Evolutionary conservation across 2,113 vertebrate genomes (phyloP).

Genomic region (Marcusenius ussheri): DNA sequence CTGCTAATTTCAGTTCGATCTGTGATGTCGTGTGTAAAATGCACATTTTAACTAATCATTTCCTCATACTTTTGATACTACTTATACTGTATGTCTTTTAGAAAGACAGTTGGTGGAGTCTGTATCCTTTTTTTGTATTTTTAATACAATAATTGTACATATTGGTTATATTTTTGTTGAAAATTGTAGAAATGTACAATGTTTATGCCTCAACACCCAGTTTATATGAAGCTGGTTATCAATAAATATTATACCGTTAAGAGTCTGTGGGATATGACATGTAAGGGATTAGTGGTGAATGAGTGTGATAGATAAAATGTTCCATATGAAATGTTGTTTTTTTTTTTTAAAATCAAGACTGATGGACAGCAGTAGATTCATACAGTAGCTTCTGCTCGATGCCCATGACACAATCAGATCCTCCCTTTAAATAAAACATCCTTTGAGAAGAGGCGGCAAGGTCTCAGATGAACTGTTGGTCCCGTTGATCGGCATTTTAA

Average conservation of each 20-base stretch:
- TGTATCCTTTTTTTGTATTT: slow-evolving; percentile 94
- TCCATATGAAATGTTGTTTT: not conserved
- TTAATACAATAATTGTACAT: slow-evolving; percentile 99
- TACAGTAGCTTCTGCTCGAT: not conserved
- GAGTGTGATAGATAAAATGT: not conserved
- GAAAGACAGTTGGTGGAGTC: slow-evolving; percentile 99
- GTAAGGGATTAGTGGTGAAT: not conserved
- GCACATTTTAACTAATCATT: slow-evolving; percentile 97
- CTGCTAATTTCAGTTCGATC: slow-evolving; percentile 86
- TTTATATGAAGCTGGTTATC: slow-evolving; percentile 97
- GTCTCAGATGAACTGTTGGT: not conserved
- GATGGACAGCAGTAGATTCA: not conserved
- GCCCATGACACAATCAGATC: not conserved
- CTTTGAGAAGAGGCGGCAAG: not conserved
- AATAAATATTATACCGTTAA: slow-evolving; percentile 80
- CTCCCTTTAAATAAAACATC: not conserved
- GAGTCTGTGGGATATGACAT: not conserved
- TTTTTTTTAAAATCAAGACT: not conserved
- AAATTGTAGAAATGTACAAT: slow-evolving; percentile 98
- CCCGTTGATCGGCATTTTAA: not conserved
- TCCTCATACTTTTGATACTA: slow-evolving; percentile 95
- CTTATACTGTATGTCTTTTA: slow-evolving; percentile 99
- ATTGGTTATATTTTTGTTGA: slow-evolving; percentile 99
- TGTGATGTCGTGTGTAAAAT: slow-evolving; percentile 97
- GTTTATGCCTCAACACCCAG: slow-evolving; percentile 99